Evolutionary conservation across 2,888 invertebrate genomes (phyloP), one percentile per base, ranked within the genome.

Genomic region (Panorpa germanica): DNA sequence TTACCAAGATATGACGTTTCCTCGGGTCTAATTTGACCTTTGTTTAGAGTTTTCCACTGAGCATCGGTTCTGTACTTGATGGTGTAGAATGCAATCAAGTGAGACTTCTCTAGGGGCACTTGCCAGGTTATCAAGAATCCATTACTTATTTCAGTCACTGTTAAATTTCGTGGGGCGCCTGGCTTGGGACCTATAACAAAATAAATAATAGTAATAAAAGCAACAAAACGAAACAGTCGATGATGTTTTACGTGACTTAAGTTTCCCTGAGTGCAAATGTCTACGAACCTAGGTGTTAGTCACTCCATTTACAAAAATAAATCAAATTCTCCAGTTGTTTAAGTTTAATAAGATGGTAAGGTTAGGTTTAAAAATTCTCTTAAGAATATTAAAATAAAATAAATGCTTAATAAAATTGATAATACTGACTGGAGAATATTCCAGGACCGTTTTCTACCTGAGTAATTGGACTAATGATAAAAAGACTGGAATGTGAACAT

Each of bases 121-220:
- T 78, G 75, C 90, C 88, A 90, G 44, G 81, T 74, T 51, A 91
- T 82, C 41, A 82, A 67, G 57, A 90, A 85, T 40, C 85, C 86
- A 52, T 85, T 83, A 52, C 76, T 74, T 40, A 83, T 74, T 58
- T 86, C 85, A 28, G 77, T 76, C 38, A 90, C 82, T 31, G 86
- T 81, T 42, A 93, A 63, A 57, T 93, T 91, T 41, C 80, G 69
- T 17, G 93, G 91, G 28, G 81, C 75, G 44, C 83, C 80, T 29
- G 95, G 90, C 56, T 80, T 80, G 34, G 90, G 88, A 55, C 90
- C 91, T 90, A 49, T 18, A 44, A 37, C 12, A 28, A 41, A 34
- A 35, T 33, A 34, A 37, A 25, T 29, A 34, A 34, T 34, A 34
- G 31, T 29, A 24, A 25, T 12, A 8, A 33, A 31, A 35, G 33